Conservation (phyloP, 1,140 invertebrate species). For the Mesaphorura yosii region DNA sequence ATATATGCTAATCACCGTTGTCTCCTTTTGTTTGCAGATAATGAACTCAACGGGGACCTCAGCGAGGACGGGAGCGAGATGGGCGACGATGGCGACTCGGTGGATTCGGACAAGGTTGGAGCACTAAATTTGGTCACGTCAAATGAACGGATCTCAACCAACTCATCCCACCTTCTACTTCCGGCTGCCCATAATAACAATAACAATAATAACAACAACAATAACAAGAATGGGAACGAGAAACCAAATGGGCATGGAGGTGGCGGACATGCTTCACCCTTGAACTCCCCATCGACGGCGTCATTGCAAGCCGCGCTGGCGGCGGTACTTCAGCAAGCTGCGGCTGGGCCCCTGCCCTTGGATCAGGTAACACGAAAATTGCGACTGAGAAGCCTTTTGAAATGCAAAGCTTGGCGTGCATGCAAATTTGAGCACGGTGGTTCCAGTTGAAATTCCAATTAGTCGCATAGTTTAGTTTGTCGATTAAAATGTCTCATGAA, state of each 20-base stretch:
- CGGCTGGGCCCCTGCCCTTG: conserved; percentile 49
- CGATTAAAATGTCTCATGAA: no score
- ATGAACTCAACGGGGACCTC: conserved; percentile 43
- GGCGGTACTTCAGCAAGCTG: conserved; percentile 45
- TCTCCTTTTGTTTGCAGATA: conserved; percentile 39
- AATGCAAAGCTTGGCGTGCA: not conserved
- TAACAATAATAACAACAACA: conserved; percentile 41
- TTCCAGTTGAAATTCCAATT: not conserved
- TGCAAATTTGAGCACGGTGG: not conserved
- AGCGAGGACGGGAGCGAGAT: conserved; percentile 42
- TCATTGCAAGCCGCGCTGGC: conserved; percentile 49
- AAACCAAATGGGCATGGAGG: conserved; percentile 32
- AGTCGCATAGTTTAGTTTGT: not conserved
- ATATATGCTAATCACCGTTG: no score
- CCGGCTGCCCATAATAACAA: conserved; percentile 20
- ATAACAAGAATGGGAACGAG: conserved; percentile 34
- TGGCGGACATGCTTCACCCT: conserved; percentile 15
- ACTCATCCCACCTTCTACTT: no score
- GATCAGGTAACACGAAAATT: conserved; percentile 38
- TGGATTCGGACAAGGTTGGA: conserved; percentile 43
- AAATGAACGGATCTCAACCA: conserved; percentile 17
- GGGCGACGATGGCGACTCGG: conserved; percentile 44
- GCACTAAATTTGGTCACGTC: conserved; percentile 44
- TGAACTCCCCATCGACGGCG: conserved; percentile 28
- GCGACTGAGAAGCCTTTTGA: not conserved